These are phyloP conservation scores for Chlamydotis undulata DNA, from an alignment of 2,113 vertebrate species.

Conservation along the genomic window DNA sequence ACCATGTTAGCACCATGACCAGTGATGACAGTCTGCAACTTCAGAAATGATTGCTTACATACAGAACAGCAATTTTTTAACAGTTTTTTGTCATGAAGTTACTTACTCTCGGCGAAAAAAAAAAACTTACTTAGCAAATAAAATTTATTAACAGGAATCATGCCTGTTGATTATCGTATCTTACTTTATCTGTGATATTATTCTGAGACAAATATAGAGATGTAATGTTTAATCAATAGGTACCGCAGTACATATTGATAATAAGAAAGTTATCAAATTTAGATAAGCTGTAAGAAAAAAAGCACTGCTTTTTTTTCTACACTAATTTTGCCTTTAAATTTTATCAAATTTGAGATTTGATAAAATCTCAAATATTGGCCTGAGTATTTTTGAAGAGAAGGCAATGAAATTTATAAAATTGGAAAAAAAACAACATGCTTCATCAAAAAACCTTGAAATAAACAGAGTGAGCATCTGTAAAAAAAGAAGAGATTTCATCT, in stretches of 20 bases:
- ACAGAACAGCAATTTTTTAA: background rate
- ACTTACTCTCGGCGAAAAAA: background rate
- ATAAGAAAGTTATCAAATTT: background rate
- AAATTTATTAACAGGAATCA: background rate
- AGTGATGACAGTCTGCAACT: background rate
- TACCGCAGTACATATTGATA: background rate
- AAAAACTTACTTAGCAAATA: background rate
- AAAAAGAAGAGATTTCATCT: background rate
- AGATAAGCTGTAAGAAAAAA: background rate
- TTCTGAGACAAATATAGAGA: background rate
- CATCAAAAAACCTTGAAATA: background rate
- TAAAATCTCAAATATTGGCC: background rate
- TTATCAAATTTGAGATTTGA: background rate
- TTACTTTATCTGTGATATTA: background rate
- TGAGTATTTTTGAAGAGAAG: background rate
- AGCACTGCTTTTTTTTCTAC: accelerated
- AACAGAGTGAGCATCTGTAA: background rate
- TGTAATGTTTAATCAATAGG: background rate
- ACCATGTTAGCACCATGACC: background rate
- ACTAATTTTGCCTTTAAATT: background rate
- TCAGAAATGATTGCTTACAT: background rate
- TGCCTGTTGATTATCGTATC: background rate
- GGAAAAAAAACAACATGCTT: background rate
- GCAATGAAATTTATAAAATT: background rate
- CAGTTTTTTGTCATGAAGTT: background rate